These are phyloP conservation scores for Philypnodon macrostomus DNA, from an alignment of 2,797 vertebrate genomes.

Conservation along the genomic window DNA sequence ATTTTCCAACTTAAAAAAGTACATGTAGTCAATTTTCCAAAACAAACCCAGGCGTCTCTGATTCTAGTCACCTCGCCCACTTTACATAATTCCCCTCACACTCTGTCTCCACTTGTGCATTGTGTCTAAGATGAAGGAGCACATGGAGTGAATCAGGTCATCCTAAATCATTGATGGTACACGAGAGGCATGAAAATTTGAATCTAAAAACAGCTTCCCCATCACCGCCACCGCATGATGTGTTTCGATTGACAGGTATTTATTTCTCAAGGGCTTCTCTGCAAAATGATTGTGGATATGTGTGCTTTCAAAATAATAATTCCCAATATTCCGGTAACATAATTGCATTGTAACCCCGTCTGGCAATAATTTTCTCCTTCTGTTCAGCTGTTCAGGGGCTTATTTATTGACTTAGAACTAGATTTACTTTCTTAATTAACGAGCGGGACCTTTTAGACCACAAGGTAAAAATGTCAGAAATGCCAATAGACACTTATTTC, in stretches of 20 bases:
- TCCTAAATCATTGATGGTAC: constrained; percentile 57
- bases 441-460: background rate
- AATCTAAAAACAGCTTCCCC: constrained; percentile 32
- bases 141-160: constrained; percentile 52
- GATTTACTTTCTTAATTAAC: constrained; percentile 8
- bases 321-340: background rate
- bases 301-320: constrained; percentile 17
- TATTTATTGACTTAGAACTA: constrained; percentile 4
- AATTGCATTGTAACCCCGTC: constrained; percentile 4
- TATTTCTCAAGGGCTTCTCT: constrained; percentile 52
- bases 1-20: too few species aligned
- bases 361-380: background rate
- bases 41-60: constrained; percentile 12
- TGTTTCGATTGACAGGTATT: constrained; percentile 51
- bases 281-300: constrained; percentile 34
- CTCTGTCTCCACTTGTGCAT: constrained; percentile 21
- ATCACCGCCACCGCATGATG: constrained; percentile 26
- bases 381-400: background rate
- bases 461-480: constrained; percentile 4
- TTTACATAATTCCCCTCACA: constrained; percentile 30
- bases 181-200: constrained; percentile 42
- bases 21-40: constrained; percentile 31
- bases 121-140: constrained; percentile 47
- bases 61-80: constrained; percentile 18
- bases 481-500: constrained; percentile 11